Conservation (phyloP, 2,888 invertebrate genomes). For the Cistogaster globosa region DNA sequence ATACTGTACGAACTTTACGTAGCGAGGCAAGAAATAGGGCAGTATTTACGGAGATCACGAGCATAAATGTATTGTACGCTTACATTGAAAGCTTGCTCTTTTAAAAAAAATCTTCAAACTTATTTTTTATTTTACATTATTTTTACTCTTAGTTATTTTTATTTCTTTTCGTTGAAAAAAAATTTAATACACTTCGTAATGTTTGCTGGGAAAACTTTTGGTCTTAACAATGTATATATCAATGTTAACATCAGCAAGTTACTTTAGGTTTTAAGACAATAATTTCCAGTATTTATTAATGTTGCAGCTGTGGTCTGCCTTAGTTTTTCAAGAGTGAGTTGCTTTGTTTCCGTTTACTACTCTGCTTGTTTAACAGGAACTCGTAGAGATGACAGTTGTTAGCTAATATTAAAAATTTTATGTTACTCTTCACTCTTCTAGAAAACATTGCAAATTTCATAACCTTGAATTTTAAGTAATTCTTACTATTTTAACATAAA, state of each 20-base stretch:
- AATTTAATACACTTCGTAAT: neutral
- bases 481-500: slow-evolving; percentile 19
- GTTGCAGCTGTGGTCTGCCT: slow-evolving; percentile 65
- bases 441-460: slow-evolving; percentile 16
- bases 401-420: slow-evolving; percentile 58
- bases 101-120: too few relatives aligned
- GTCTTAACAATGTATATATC: neutral
- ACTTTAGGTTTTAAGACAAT: slow-evolving; percentile 67
- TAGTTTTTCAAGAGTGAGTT: slow-evolving; percentile 59
- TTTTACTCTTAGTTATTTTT: too few relatives aligned
- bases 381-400: slow-evolving; percentile 38
- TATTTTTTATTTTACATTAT: too few relatives aligned
- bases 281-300: slow-evolving; percentile 58
- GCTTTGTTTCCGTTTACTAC: slow-evolving; percentile 38
- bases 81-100: too few relatives aligned
- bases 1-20: too few relatives aligned
- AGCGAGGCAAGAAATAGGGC: too few relatives aligned
- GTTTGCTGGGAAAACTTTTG: slow-evolving; percentile 24
- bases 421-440: neutral
- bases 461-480: slow-evolving; percentile 35
- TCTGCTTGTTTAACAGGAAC: slow-evolving; percentile 17
- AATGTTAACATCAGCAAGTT: slow-evolving; percentile 29
- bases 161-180: too few relatives aligned
- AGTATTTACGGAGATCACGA: too few relatives aligned
- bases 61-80: too few relatives aligned